Conservation (phyloP, 2,888 invertebrate genomes). For the Thecocarcelia acutangulata region DNA sequence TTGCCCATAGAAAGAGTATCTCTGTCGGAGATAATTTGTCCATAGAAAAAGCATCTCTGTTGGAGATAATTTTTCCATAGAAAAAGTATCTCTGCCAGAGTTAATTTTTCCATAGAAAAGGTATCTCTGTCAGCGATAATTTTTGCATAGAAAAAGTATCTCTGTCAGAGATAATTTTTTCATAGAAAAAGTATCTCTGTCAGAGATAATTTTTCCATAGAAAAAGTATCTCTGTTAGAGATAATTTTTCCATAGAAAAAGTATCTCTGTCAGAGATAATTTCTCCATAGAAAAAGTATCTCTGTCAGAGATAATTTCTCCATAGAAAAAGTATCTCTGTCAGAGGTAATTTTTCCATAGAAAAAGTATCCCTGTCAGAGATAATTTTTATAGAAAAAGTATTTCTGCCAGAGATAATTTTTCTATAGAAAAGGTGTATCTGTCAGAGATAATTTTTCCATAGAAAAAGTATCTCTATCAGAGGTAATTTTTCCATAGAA, state of each 20-base stretch:
- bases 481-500: not conserved
- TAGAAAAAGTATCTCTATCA: not conserved
- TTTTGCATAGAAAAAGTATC: not conserved
- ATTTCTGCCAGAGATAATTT: not conserved
- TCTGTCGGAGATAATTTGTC: not conserved
- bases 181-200: not conserved
- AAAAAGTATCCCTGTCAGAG: too few species aligned
- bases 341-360: too few species aligned
- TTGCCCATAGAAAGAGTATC: too few species aligned
- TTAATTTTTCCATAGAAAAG: not conserved
- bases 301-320: not conserved
- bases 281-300: not conserved
- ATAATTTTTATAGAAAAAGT: too few species aligned
- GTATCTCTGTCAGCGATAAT: not conserved
- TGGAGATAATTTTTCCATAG: slow-evolving; percentile 25
- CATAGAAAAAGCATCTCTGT: not conserved
- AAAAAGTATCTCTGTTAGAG: not conserved
- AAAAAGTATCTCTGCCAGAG: not conserved
- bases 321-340: too few species aligned
- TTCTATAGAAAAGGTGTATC: not conserved
- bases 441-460: slow-evolving; percentile 16
- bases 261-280: not conserved
- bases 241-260: slow-evolving; percentile 1
- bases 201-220: not conserved
- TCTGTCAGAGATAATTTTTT: not conserved